Base-by-base conservation (phyloP, 2,113 vertebrate genomes). In the Electrona antarctica region DNA sequence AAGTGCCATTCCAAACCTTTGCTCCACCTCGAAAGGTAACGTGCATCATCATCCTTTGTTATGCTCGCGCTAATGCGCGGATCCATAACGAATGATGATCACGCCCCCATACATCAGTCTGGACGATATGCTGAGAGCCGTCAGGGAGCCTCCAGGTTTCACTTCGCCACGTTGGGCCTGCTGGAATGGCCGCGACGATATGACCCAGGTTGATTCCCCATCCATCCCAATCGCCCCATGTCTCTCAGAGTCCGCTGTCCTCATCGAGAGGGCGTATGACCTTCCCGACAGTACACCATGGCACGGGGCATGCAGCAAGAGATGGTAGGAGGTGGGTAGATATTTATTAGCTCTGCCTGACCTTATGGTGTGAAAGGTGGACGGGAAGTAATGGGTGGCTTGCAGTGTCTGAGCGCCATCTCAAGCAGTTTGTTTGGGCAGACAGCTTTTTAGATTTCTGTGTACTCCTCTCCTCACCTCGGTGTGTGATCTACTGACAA, bases 321-420 rank as follows among this genome's bases (percentile, higher is more conserved):
- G 77, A 13, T 11, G 65, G 76, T 1, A 57, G 78, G 80, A 77
- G 69, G 75, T 11, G 73, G 74, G 71, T 46, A 67, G 74, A 56
- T 47, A 83, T 80, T 88, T 73, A 64, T 76, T 70, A 67, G 56
- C 65, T 48, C 6, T 41, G 50, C 45, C 21, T 76, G 79, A 87
- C 86, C 85, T 84, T 80, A 77, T 61, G 51, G 58, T 55, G 63
- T 60, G 60, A 68, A 76, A 68, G 60, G 66, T 41, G 68, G 60
- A 48, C 14, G 57, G 51, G 48, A 73, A 68, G 60, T 56, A 64
- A 33, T 8, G 10, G 54, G 21, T 8, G 57, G 50, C 15, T 7
- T 15, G 68, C 41, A 51, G 65, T 7, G 50, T 8, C 7, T 55
- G 54, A 63, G 21, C 47, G n/a, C 10, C 49, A 14, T 10, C 14